Percentiles rank a stretch among this genome's conserved stretches.
These are phyloP conservation scores for Eubasilissa splendida DNA, from an alignment of 2,888 invertebrate species.

Conservation along the genomic window DNA sequence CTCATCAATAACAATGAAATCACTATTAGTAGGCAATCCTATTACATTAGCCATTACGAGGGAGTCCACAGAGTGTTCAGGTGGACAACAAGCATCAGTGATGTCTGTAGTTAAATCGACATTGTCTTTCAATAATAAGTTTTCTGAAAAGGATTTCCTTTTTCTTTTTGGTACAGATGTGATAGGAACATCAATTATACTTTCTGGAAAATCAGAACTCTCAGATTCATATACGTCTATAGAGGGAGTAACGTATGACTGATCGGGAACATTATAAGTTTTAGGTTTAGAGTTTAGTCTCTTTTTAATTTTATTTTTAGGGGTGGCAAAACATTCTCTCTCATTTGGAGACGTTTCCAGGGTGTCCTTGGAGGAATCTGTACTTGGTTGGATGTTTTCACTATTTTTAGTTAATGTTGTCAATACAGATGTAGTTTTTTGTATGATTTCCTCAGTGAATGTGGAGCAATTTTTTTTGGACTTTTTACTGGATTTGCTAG, in stretches of 20 bases:
- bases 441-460: conserved; percentile 59
- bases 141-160: conserved; percentile 37
- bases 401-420: conserved; percentile 5
- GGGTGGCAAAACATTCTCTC: conserved; percentile 69
- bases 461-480: conserved; percentile 61
- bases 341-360: conserved; percentile 31
- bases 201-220: conserved; percentile 68
- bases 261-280: conserved; percentile 65
- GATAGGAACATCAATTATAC: conserved; percentile 61
- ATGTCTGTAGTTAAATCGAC: conserved; percentile 30
- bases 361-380: background rate
- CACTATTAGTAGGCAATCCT: conserved; percentile 55
- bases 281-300: conserved; percentile 61
- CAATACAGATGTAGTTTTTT: conserved; percentile 10
- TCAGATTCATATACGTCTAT: conserved; percentile 75
- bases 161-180: conserved; percentile 32
- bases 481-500: conserved; percentile 20
- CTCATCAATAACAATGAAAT: background rate
- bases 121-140: conserved; percentile 9
- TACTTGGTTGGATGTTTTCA: background rate
- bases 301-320: conserved; percentile 69
- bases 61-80: conserved; percentile 40
- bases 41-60: conserved; percentile 59
- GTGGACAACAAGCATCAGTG: background rate
- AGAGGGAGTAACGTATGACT: conserved; percentile 66